Evolutionary conservation across 1,140 invertebrate species (phyloP).

Genomic region (Platyscapa corneri): DNA sequence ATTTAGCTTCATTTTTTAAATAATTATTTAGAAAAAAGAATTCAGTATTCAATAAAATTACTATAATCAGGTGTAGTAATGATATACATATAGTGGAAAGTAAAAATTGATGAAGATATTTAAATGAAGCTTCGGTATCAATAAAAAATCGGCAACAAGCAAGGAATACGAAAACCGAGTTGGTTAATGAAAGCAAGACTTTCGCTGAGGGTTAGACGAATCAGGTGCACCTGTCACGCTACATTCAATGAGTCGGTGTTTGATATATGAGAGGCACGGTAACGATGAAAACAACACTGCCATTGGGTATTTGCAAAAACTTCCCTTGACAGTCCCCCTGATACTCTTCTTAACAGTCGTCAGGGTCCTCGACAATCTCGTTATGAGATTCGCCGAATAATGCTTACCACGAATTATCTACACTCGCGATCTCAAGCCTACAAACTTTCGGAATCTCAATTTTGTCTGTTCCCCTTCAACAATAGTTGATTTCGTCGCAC

Average conservation of each 20-base stretch:
- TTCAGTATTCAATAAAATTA: too few relatives aligned
- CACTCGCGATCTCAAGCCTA: background rate
- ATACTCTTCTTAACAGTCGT: too few relatives aligned
- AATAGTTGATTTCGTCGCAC: constrained; percentile 9
- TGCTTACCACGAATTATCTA: constrained; percentile 42
- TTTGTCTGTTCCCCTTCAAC: background rate
- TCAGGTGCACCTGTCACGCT: constrained; percentile 55
- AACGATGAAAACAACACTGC: background rate
- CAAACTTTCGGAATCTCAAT: constrained; percentile 29
- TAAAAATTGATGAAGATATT: too few relatives aligned
- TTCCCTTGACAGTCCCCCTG: background rate
- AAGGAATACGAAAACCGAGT: background rate
- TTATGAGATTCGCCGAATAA: constrained; percentile 34
- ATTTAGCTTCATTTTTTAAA: too few relatives aligned
- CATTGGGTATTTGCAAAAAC: background rate
- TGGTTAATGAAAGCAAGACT: background rate
- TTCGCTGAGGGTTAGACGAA: constrained; percentile 43
- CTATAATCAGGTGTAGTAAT: too few relatives aligned
- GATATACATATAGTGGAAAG: too few relatives aligned
- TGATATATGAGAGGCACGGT: constrained; percentile 55
- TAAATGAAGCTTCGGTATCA: background rate
- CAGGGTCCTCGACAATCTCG: constrained; percentile 16
- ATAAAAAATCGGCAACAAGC: background rate
- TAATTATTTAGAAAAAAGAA: too few relatives aligned
- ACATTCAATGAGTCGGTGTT: constrained; percentile 40